Percentiles rank a stretch among this genome's conserved stretches.
These are phyloP conservation scores for Meriones psammophilus DNA, from an alignment of 2,797 vertebrate genomes.

Conservation along the genomic window DNA sequence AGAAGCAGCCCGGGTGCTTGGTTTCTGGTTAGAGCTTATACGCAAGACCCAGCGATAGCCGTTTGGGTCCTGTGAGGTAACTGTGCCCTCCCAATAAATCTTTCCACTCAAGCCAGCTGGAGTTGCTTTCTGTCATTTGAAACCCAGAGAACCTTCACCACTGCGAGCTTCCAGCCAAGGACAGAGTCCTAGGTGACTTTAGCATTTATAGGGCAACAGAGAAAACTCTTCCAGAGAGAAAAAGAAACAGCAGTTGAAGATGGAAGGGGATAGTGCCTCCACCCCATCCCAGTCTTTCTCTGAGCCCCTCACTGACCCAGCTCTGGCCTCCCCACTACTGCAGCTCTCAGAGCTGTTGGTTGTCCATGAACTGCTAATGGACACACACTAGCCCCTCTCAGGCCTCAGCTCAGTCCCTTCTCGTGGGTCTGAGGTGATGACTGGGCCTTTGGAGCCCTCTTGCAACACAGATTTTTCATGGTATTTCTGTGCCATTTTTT, in stretches of 20 bases:
- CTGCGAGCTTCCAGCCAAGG: slow-evolving; percentile 60
- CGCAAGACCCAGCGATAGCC: not conserved
- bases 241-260: not conserved
- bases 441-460: not conserved
- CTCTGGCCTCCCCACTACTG: too few relatives aligned
- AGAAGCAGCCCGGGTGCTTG: not conserved
- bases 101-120: slow-evolving; percentile 72
- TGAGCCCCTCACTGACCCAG: not conserved
- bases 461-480: accelerated
- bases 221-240: not conserved
- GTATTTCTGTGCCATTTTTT: not conserved
- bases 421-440: not conserved
- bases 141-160: slow-evolving; percentile 65
- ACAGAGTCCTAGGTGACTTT: slow-evolving; percentile 61
- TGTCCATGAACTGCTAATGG: not conserved
- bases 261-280: not conserved
- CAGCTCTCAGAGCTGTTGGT: not conserved
- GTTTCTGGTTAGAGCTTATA: slow-evolving; percentile 21
- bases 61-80: slow-evolving; percentile 78
- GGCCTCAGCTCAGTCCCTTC: not conserved
- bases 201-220: slow-evolving; percentile 46
- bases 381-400: not conserved
- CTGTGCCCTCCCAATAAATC: slow-evolving; percentile 70
- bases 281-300: not conserved
- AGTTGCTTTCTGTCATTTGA: slow-evolving; percentile 75